Percentiles rank a stretch among this genome's conserved stretches.
These are phyloP conservation scores for Lordiphosa stackelbergi DNA, from an alignment of 1,140 invertebrate genomes.

Conservation along the genomic window DNA sequence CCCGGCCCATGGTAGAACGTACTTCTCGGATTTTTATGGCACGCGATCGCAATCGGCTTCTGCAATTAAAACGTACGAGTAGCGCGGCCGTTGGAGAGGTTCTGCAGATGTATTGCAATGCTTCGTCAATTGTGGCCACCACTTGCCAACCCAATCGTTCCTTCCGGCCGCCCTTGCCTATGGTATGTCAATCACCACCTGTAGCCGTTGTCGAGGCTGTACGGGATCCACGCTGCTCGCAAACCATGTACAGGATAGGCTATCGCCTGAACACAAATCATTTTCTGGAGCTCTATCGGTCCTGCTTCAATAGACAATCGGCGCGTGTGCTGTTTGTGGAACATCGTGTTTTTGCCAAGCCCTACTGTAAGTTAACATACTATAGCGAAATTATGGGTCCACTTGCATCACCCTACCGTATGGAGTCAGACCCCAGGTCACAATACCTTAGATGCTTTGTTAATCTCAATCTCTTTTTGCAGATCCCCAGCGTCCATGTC, in stretches of 20 bases:
- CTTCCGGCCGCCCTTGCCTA: conserved; percentile 13
- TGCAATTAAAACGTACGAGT: conserved; percentile 15
- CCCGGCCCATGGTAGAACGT: conserved; percentile 16
- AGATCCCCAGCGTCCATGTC: conserved; percentile 25
- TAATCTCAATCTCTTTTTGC: neutral
- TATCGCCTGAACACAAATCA: conserved; percentile 18
- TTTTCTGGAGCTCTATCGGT: conserved; percentile 32
- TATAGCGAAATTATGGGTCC: no score
- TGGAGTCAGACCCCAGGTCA: no score
- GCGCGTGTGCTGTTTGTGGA: conserved; percentile 15
- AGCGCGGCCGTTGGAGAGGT: conserved; percentile 7
- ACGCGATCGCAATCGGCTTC: conserved; percentile 4
- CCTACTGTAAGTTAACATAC: conserved; percentile 21
- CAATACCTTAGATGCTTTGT: neutral
- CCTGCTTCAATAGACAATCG: conserved; percentile 21
- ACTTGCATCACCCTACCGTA: no score
- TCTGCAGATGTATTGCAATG: conserved; percentile 29
- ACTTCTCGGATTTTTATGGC: conserved; percentile 23
- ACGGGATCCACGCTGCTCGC: conserved; percentile 17
- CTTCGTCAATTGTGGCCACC: conserved; percentile 2
- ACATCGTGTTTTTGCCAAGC: conserved; percentile 26
- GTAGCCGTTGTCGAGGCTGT: neutral
- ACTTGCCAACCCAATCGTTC: conserved; percentile 5
- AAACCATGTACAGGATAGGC: conserved; percentile 28
- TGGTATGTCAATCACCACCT: conserved; percentile 18